Evolutionary conservation across 2,797 vertebrate species (phyloP).

Genomic region (Neosalanx taihuensis): DNA sequence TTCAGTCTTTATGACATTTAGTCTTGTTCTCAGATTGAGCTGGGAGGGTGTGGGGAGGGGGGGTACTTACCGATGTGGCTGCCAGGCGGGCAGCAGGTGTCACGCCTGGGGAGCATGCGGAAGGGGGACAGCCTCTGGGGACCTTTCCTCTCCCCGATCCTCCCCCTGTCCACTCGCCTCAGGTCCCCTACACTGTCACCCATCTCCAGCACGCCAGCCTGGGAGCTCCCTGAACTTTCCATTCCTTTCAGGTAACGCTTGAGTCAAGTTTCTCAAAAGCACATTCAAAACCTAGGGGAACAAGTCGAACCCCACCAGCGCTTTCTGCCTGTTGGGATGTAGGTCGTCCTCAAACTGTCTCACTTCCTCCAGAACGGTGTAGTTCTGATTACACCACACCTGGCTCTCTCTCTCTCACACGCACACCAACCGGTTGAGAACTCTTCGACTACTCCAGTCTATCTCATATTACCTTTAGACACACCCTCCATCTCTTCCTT

Average conservation of each 20-base stretch:
- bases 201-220: conserved; percentile 7
- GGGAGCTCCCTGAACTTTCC: not conserved
- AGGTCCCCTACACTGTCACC: conserved; percentile 39
- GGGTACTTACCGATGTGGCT: conserved; percentile 69
- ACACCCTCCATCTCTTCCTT: conserved; percentile 56
- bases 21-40: too few species aligned
- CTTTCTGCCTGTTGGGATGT: conserved; percentile 21
- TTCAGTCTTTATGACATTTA: too few species aligned
- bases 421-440: too few species aligned
- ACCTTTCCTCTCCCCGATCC: conserved; percentile 60
- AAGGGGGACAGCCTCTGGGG: conserved; percentile 70
- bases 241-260: not conserved
- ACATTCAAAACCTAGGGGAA: too few species aligned
- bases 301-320: conserved; percentile 11
- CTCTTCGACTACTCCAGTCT: too few species aligned
- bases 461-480: conserved; percentile 12
- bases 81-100: conserved; percentile 68
- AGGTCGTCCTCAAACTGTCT: conserved; percentile 25
- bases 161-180: conserved; percentile 48
- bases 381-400: not conserved
- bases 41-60: too few species aligned
- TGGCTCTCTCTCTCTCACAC: conserved; percentile 18
- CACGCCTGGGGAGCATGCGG: conserved; percentile 72
- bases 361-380: conserved; percentile 3
- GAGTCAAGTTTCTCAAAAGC: too few species aligned